phyloP scores from a whole-genome alignment of 1,140 invertebrate species.

The Laupala kohalensis region DNA sequence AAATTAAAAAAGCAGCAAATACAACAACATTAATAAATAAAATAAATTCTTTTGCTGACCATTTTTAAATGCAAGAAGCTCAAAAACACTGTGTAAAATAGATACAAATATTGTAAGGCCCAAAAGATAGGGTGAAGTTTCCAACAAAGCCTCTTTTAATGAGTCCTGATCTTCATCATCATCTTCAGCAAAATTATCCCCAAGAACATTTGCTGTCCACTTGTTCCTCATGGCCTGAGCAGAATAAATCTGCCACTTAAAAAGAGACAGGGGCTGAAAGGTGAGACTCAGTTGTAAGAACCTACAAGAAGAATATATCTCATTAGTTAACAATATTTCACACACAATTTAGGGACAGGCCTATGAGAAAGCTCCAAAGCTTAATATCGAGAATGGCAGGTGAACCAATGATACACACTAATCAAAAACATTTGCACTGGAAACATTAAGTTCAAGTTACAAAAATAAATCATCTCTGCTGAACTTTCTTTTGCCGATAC shows the following conservation, averaged over 20 bases:
- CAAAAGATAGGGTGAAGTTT: conserved; percentile 93
- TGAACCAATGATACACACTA: too few species aligned
- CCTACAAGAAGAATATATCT: conserved; percentile 19
- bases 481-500: too few species aligned
- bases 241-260: conserved; percentile 93
- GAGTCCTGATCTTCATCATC: conserved; percentile 92
- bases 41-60: conserved; percentile 35
- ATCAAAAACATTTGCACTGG: too few species aligned
- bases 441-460: too few species aligned
- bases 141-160: conserved; percentile 89
- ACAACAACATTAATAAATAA: too few species aligned
- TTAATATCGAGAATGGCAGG: too few species aligned
- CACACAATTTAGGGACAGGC: too few species aligned
- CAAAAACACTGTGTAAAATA: conserved; percentile 93
- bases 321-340: neutral
- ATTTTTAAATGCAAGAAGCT: conserved; percentile 98
- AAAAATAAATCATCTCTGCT: too few species aligned
- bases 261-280: conserved; percentile 87
- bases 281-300: conserved; percentile 57
- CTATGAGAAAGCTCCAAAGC: too few species aligned
- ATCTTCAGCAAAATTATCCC: conserved; percentile 46
- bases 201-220: conserved; percentile 45
- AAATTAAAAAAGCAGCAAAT: neutral
- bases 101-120: conserved; percentile 86
- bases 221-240: conserved; percentile 83